Percentiles rank a stretch among this genome's conserved stretches.
Evolutionary conservation across 2,797 vertebrate species (phyloP).

Genomic region (Anolis apletophallus): DNA sequence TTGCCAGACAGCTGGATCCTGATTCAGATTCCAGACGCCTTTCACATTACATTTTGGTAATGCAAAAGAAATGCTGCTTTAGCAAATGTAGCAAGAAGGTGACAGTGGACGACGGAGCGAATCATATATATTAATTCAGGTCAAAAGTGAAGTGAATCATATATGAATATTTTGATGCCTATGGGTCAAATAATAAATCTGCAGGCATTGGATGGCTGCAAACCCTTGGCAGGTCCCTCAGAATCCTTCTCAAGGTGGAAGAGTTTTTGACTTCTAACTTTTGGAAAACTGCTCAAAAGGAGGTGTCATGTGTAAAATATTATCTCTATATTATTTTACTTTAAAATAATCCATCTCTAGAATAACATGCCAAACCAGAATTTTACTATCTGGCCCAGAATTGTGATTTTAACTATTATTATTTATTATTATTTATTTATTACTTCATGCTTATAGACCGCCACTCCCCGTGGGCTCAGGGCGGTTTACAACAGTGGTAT

Average conservation of each 20-base stretch:
- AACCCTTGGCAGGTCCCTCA: background rate
- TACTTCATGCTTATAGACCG: too few species aligned
- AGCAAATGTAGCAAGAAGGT: background rate
- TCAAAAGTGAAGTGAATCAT: conserved; percentile 13
- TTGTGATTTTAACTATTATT: background rate
- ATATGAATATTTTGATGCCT: conserved; percentile 27
- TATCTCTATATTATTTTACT: background rate
- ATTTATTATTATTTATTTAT: too few species aligned
- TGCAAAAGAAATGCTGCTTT: conserved; percentile 39
- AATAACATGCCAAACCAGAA: background rate
- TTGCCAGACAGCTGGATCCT: conserved; percentile 38
- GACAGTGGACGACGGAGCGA: background rate
- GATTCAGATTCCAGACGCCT: conserved; percentile 59
- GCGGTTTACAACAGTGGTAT: too few species aligned
- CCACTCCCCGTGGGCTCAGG: too few species aligned
- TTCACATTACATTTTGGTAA: conserved; percentile 45
- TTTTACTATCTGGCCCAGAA: background rate
- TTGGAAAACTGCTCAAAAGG: background rate
- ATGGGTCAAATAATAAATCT: conserved; percentile 13
- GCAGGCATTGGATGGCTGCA: background rate
- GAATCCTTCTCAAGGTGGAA: conserved; percentile 19
- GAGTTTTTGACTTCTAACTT: background rate
- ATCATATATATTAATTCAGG: conserved; percentile 41
- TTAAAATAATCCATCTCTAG: background rate
- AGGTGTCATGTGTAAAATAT: background rate